Evolutionary conservation across 2,888 invertebrate genomes (phyloP).

Genomic region (Abrostola triplasia): DNA sequence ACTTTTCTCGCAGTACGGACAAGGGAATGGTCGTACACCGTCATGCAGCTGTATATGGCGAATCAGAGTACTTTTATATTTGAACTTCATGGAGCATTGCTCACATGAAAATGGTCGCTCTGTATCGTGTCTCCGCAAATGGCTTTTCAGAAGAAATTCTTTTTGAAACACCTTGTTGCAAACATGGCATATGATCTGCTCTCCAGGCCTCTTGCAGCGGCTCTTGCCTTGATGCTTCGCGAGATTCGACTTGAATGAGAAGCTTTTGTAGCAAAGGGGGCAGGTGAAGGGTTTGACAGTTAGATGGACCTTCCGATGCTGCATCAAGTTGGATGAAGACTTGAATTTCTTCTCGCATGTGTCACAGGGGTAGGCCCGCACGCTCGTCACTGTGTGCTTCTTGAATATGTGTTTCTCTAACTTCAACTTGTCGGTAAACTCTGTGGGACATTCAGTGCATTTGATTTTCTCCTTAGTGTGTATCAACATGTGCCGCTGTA

Average conservation of each 20-base stretch:
- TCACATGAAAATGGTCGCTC: constrained; percentile 49
- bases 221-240: constrained; percentile 51
- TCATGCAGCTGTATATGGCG: constrained; percentile 70
- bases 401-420: constrained; percentile 44
- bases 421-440: constrained; percentile 37
- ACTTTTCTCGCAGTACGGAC: constrained; percentile 67
- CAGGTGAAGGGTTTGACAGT: constrained; percentile 59
- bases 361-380: constrained; percentile 55
- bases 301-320: constrained; percentile 64
- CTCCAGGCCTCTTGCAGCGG: constrained; percentile 42
- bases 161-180: constrained; percentile 59
- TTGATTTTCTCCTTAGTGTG: constrained; percentile 43
- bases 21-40: constrained; percentile 60
- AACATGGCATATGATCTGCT: constrained; percentile 44
- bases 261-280: constrained; percentile 49
- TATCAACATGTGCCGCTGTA: constrained; percentile 51
- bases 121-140: constrained; percentile 53
- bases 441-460: constrained; percentile 50
- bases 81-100: constrained; percentile 60
- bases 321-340: constrained; percentile 62
- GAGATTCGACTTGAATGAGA: constrained; percentile 58
- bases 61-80: constrained; percentile 71
- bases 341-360: constrained; percentile 66
- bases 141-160: constrained; percentile 55
- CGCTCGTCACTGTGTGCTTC: constrained; percentile 45